Evolutionary conservation across 2,888 invertebrate species (phyloP).

Genomic region (Flexamia atlantica): DNA sequence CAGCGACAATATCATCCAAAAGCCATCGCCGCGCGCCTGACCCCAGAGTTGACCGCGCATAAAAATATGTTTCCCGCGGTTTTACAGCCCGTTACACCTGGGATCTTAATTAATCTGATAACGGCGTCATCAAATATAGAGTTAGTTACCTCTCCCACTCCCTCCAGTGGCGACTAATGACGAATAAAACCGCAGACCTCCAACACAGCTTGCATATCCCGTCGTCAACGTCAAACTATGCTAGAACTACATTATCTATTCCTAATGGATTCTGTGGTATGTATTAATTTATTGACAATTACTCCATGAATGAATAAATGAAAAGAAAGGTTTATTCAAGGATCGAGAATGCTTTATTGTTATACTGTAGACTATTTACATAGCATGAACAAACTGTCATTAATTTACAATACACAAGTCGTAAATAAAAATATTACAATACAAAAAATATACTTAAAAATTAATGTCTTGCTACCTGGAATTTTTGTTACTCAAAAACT

Average conservation of each 20-base stretch:
- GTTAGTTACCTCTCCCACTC: neutral
- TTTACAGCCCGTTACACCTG: conserved; percentile 28
- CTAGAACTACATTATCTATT: too few species aligned
- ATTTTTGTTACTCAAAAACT: too few species aligned
- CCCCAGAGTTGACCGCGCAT: neutral
- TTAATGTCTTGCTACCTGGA: too few species aligned
- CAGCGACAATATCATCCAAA: neutral
- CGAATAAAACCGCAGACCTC: conserved; percentile 44
- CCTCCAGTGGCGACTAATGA: conserved; percentile 18
- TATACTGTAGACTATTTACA: too few species aligned
- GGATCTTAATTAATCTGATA: conserved; percentile 49
- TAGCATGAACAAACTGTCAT: too few species aligned
- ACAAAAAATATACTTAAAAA: too few species aligned
- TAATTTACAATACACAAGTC: too few species aligned
- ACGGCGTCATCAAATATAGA: neutral
- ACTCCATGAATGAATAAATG: too few species aligned
- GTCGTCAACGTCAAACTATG: neutral
- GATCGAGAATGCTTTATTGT: too few species aligned
- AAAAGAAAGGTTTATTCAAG: too few species aligned
- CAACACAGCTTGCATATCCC: neutral
- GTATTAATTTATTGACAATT: neutral
- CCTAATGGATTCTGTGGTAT: conserved; percentile 16
- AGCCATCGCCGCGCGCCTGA: neutral
- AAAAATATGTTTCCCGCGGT: conserved; percentile 58
- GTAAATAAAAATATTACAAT: too few species aligned